phyloP scores from a whole-genome alignment of 1,140 invertebrate genomes.

The Pogonomyrmex barbatus region DNA sequence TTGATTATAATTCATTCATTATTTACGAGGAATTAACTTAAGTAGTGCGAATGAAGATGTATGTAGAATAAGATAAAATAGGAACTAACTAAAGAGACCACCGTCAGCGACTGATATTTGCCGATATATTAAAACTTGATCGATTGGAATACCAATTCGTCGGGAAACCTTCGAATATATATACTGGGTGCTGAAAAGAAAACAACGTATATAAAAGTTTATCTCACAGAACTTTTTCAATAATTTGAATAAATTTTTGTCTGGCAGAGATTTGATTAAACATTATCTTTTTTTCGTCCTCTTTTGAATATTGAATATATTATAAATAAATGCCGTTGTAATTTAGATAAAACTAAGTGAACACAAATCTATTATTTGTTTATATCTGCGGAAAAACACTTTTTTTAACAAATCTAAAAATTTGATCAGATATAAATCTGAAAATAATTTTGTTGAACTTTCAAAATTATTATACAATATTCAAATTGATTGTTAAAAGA shows the following conservation, averaged over 20 bases:
- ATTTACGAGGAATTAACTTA: neutral
- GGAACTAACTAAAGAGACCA: neutral
- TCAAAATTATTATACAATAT: too few species aligned
- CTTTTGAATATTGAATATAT: neutral
- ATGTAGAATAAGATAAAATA: constrained; percentile 11
- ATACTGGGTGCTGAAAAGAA: constrained; percentile 7
- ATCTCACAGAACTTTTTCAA: neutral
- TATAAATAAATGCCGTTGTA: neutral
- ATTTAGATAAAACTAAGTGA: neutral
- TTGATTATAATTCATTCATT: constrained; percentile 27
- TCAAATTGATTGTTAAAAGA: too few species aligned
- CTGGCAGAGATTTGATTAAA: neutral
- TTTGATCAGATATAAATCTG: too few species aligned
- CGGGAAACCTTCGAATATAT: constrained; percentile 16
- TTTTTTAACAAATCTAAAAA: too few species aligned
- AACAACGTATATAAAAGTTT: neutral
- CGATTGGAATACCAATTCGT: constrained; percentile 45
- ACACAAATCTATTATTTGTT: neutral
- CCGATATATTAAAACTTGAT: constrained; percentile 50
- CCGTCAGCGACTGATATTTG: constrained; percentile 2
- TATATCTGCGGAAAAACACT: neutral
- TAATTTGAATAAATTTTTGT: neutral
- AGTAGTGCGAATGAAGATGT: neutral
- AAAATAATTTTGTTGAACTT: too few species aligned
- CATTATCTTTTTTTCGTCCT: neutral